These are phyloP conservation scores for Metaphire vulgaris DNA, from an alignment of 1,140 invertebrate genomes.

Conservation along the genomic window DNA sequence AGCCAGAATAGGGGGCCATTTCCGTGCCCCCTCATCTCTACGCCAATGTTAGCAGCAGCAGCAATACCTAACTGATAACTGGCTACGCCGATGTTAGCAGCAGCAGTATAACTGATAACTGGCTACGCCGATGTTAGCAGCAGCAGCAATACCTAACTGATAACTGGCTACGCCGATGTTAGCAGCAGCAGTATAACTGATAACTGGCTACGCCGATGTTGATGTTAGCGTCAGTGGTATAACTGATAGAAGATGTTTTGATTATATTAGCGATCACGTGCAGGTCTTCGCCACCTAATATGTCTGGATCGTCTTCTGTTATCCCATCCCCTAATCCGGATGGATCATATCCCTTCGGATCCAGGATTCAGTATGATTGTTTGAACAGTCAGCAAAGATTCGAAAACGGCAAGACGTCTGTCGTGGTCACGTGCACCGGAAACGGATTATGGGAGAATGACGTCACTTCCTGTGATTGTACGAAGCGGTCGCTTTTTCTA, in stretches of 20 bases:
- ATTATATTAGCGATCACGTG: neutral
- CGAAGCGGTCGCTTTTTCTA: too few species aligned
- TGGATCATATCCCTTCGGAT: neutral
- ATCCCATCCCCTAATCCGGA: neutral
- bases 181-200: neutral
- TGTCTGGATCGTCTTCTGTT: neutral
- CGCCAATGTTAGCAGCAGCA: neutral
- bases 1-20: too few species aligned
- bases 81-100: neutral
- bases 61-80: neutral
- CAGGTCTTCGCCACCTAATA: neutral
- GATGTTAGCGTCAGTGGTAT: neutral
- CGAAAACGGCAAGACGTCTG: neutral
- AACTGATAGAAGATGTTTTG: too few species aligned
- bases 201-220: neutral
- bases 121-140: neutral
- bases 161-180: neutral
- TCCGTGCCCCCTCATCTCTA: too few species aligned
- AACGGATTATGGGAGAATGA: neutral
- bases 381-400: neutral
- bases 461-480: neutral
- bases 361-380: neutral
- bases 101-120: neutral
- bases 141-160: neutral
- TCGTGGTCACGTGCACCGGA: neutral